These are phyloP conservation scores for Aphaenogaster ashmeadi DNA, from an alignment of 1,140 invertebrate species.

Conservation along the genomic window DNA sequence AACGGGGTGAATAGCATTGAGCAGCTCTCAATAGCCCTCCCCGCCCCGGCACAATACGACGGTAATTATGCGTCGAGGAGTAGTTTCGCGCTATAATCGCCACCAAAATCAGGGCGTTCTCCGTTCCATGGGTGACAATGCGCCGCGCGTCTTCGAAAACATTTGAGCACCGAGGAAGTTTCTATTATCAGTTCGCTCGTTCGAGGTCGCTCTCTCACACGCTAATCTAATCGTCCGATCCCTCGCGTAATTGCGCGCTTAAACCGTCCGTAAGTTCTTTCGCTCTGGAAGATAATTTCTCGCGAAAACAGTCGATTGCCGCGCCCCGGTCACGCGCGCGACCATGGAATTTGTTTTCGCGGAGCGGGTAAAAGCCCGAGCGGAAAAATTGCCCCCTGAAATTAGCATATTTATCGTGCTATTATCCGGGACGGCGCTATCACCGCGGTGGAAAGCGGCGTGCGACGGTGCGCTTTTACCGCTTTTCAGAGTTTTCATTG, in stretches of 20 bases:
- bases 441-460: constrained; percentile 28
- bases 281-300: constrained; percentile 35
- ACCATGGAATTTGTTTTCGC: constrained; percentile 45
- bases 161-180: not conserved
- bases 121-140: constrained; percentile 17
- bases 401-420: constrained; percentile 74
- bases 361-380: constrained; percentile 36
- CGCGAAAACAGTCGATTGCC: constrained; percentile 25
- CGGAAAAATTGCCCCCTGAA: constrained; percentile 65
- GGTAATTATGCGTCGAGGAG: constrained; percentile 66
- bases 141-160: constrained; percentile 46
- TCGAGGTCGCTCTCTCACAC: not conserved
- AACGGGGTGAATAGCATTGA: constrained; percentile 50
- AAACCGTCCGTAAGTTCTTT: constrained; percentile 18
- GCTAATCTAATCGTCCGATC: constrained; percentile 61
- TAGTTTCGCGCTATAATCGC: constrained; percentile 70
- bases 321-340: constrained; percentile 10
- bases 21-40: constrained; percentile 50
- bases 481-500: constrained; percentile 41
- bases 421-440: constrained; percentile 59
- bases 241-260: constrained; percentile 48
- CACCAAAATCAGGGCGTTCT: constrained; percentile 48
- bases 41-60: constrained; percentile 50
- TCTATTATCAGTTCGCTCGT: constrained; percentile 33
- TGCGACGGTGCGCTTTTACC: not conserved